Evolutionary conservation across 2,888 invertebrate genomes (phyloP), one percentile per base, ranked within the genome.

Genomic region (Tenthredo scrophulariae): DNA sequence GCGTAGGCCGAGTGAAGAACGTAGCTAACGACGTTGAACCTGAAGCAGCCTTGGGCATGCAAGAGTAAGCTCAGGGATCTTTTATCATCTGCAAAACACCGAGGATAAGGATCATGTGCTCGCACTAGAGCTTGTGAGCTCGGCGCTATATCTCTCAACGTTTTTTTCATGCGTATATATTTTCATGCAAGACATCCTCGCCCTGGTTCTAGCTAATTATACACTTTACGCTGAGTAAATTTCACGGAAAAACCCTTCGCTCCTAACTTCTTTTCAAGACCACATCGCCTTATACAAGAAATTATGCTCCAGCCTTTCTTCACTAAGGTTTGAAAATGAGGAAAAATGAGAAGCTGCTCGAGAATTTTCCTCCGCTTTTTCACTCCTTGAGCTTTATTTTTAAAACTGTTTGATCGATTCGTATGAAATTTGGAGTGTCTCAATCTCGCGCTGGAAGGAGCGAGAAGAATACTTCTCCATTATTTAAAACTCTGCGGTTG

Each of bases 11-110:
- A 54, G 77, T 54, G 54, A 77, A 77, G 33, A 74, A 74, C 40
- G 77, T 77, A 77, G 77, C 77, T 77, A 77, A 77, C 77, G 77
- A 77, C 77, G 77, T 77, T 77, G 77, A 77, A 77, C 77, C 54
- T 77, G 50, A 77, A 77, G 77, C 77, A 77, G 77, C 54, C 50
- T 54, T 46, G 29, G 77, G 54, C 50, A 54, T 54, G 77, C 50
- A 77, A 29, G 54, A 50, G 46, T 54, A 77, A 29, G 54, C 77
- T 33, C 50, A 40, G 54, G 77, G 33, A 77, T 54, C 77, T 74
- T 74, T 74, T 77, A 77, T 54, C 46, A 50, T 46, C 29, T 46
- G 54, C 77, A 77, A 46, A 77, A 54, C 50, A 77, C 54, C 77
- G 54, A 77, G 77, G 40, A 74, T 74, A 74, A 74, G 72, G 72